phyloP scores from a whole-genome alignment of 1,140 invertebrate species.

The Melitaea cinxia region DNA sequence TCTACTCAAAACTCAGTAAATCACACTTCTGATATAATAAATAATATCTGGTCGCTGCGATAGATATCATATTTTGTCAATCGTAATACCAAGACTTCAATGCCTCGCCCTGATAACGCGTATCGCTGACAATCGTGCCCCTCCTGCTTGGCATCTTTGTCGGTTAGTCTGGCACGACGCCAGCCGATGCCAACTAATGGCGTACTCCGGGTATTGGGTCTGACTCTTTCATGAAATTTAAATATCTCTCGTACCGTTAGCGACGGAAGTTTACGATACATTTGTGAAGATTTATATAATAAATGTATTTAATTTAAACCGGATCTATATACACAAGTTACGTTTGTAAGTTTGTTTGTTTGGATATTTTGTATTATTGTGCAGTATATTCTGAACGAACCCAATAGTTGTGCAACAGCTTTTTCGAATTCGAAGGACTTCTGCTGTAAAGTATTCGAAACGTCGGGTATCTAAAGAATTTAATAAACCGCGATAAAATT shows the following conservation, averaged over 20 bases:
- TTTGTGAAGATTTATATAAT: not conserved
- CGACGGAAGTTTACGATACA: not conserved
- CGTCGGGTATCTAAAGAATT: too few species aligned
- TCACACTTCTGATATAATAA: too few species aligned
- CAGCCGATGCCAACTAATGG: constrained; percentile 2
- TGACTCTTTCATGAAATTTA: constrained; percentile 16
- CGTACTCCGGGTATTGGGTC: constrained; percentile 12
- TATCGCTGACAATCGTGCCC: constrained; percentile 2
- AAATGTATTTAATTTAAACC: not conserved
- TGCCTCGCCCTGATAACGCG: not conserved
- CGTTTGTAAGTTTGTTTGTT: too few species aligned
- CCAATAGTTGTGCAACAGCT: too few species aligned
- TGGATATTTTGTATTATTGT: too few species aligned
- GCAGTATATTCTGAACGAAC: too few species aligned
- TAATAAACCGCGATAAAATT: too few species aligned
- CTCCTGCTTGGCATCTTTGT: constrained; percentile 8
- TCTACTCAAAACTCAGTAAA: too few species aligned
- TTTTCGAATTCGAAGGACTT: too few species aligned
- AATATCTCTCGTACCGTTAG: constrained; percentile 4
- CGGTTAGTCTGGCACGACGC: constrained; percentile 2
- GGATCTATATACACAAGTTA: too few species aligned
- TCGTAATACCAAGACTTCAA: not conserved
- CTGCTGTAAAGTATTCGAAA: too few species aligned
- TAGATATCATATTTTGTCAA: not conserved
- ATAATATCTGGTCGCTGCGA: too few species aligned